Percentiles rank a stretch among this genome's conserved stretches.
These are phyloP conservation scores for Ormyrus thymus DNA, from an alignment of 2,888 invertebrate species.

Conservation along the genomic window DNA sequence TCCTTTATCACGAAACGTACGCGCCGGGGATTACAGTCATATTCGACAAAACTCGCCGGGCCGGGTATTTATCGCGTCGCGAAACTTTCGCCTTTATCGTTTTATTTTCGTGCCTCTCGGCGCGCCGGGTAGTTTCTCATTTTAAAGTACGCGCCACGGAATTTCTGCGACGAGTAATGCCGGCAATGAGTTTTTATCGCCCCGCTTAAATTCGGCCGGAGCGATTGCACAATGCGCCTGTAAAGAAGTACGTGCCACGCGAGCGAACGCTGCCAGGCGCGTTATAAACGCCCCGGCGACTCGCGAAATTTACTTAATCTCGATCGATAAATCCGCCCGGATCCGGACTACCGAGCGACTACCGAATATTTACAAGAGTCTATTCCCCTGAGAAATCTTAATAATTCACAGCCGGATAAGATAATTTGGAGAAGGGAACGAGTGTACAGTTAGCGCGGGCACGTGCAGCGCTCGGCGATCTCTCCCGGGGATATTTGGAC, in stretches of 20 bases:
- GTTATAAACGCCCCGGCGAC: background rate
- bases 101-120: background rate
- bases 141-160: background rate
- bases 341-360: background rate
- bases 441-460: too few relatives aligned
- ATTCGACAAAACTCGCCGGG: background rate
- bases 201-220: conserved; percentile 8
- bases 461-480: background rate
- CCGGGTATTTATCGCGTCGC: conserved; percentile 14
- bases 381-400: background rate
- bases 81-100: background rate
- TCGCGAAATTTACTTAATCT: conserved; percentile 24
- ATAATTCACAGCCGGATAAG: too few relatives aligned
- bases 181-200: conserved; percentile 36
- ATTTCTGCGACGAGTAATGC: conserved; percentile 28
- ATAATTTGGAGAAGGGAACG: too few relatives aligned
- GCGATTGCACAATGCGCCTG: conserved; percentile 21
- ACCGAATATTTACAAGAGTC: conserved; percentile 9
- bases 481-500: background rate
- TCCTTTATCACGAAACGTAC: conserved; percentile 29
- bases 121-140: conserved; percentile 17
- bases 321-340: conserved; percentile 28
- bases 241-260: conserved; percentile 14
- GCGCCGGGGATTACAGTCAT: conserved; percentile 9
- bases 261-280: background rate